Evolutionary conservation across 2,797 vertebrate genomes (phyloP).

Genomic region (Buceros bicornis): DNA sequence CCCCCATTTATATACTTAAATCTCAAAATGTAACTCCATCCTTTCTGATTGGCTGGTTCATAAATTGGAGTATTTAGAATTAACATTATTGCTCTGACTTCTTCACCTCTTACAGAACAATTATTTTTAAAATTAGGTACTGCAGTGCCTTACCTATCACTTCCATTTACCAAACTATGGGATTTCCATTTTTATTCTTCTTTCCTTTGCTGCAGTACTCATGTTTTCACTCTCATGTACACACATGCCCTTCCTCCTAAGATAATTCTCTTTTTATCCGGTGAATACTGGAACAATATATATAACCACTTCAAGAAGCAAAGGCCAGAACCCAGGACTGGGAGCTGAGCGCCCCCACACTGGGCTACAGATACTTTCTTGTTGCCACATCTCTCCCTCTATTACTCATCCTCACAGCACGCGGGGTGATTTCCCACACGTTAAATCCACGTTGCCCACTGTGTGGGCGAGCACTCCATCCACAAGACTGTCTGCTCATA

Average conservation of each 20-base stretch:
- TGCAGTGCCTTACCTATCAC: not conserved
- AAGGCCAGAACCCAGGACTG: not conserved
- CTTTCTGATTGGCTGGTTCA: not conserved
- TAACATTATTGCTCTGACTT: not conserved
- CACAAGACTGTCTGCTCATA: not conserved
- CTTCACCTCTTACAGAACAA: not conserved
- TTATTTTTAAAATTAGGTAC: not conserved
- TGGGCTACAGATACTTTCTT: rapidly evolving
- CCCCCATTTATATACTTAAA: not conserved
- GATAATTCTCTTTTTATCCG: not conserved
- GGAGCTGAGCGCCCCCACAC: not conserved
- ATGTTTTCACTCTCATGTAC: not conserved
- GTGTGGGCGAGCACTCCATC: not conserved
- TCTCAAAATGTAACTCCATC: not conserved
- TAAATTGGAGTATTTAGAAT: not conserved
- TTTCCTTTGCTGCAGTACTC: not conserved
- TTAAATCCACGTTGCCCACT: not conserved
- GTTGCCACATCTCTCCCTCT: not conserved
- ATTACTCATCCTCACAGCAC: rapidly evolving
- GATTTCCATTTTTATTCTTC: not conserved
- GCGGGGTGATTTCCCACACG: rapidly evolving
- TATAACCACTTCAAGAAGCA: not conserved
- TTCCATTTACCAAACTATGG: not conserved
- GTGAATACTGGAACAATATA: not conserved
- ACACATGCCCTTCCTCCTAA: not conserved